A percentile compares a stretch with the other conserved stretches of the same genome.
phyloP scores from a whole-genome alignment of 2,797 vertebrate genomes.

The Numenius phaeopus region DNA sequence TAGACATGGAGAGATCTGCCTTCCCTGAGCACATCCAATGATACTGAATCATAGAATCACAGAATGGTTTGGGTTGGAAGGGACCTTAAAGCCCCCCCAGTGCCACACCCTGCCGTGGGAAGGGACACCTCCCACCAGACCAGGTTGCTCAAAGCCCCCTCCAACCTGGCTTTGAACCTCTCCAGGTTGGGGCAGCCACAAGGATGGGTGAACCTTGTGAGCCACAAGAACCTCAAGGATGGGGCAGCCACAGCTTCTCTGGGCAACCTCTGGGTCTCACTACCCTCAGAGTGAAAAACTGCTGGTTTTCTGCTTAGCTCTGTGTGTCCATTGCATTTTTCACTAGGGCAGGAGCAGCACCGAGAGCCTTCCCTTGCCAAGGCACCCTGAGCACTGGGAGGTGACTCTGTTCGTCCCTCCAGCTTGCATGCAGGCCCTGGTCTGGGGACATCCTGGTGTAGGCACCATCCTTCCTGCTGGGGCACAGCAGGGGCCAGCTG shows the following conservation, averaged over 20 bases:
- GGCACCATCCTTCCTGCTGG: background rate
- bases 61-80: background rate
- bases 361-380: rapidly evolving
- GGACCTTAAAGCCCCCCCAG: background rate
- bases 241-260: background rate
- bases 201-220: too few relatives aligned
- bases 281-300: background rate
- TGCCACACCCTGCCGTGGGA: background rate
- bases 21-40: background rate
- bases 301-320: background rate
- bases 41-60: background rate
- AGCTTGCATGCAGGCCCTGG: background rate
- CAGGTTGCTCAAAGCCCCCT: background rate
- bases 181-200: background rate
- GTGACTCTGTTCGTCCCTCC: background rate
- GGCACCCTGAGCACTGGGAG: background rate
- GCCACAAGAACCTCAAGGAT: background rate
- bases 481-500: background rate
- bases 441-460: background rate
- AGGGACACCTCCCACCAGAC: background rate
- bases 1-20: background rate
- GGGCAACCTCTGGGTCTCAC: background rate
- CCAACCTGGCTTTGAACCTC: background rate
- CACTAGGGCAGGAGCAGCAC: background rate
- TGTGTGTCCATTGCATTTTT: background rate